Conservation (phyloP, 2,797 vertebrate genomes). For the Xiphorhynchus erythropygius region DNA sequence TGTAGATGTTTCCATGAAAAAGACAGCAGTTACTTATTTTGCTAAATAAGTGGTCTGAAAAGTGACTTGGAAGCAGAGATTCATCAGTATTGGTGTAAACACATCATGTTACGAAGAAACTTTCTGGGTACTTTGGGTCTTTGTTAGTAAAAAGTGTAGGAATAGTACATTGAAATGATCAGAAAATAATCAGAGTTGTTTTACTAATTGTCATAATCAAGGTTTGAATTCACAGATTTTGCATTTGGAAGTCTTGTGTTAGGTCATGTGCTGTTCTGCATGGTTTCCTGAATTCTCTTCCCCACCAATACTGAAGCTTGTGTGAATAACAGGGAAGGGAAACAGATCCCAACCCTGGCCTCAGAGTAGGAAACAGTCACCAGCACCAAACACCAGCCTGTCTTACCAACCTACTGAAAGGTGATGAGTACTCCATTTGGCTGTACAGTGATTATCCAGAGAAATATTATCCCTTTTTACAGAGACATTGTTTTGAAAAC, state of each 20-base stretch:
- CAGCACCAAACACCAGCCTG: neutral
- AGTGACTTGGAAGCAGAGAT: neutral
- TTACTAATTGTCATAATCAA: neutral
- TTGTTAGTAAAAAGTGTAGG: neutral
- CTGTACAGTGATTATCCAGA: neutral
- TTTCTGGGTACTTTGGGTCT: neutral
- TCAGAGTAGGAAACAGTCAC: neutral
- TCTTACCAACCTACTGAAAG: neutral
- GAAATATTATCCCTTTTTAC: neutral
- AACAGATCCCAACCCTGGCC: neutral
- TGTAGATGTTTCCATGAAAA: neutral
- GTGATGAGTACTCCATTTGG: neutral
- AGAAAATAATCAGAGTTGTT: neutral
- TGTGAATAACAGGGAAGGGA: neutral
- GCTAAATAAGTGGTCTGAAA: neutral
- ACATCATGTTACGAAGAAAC: neutral
- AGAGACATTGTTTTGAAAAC: conserved; percentile 48
- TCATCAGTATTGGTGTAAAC: neutral
- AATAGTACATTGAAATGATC: neutral
- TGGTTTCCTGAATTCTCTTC: neutral
- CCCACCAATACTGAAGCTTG: neutral
- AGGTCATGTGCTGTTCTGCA: neutral
- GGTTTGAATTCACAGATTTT: neutral
- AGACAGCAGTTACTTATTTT: neutral
- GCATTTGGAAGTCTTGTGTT: neutral